Conservation (phyloP, 2,888 invertebrate genomes). For the Erebia aethiops region DNA sequence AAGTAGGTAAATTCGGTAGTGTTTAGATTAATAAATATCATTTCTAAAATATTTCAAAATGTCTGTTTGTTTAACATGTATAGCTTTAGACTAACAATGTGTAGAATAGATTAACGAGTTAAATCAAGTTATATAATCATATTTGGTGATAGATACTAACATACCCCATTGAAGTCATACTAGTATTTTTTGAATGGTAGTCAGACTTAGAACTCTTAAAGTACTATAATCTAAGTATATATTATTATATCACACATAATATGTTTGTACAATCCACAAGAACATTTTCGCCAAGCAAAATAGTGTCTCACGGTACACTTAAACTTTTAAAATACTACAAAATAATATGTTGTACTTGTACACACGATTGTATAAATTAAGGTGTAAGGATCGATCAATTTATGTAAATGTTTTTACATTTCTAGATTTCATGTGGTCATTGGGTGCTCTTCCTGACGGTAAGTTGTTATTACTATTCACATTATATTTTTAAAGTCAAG, state of each 20-base stretch:
- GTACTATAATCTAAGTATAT: constrained; percentile 59
- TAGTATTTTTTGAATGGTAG: constrained; percentile 66
- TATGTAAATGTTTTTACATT: constrained; percentile 85
- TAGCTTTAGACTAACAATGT: constrained; percentile 81
- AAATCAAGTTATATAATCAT: constrained; percentile 57
- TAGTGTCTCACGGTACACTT: constrained; percentile 79
- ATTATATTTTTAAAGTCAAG: constrained; percentile 68
- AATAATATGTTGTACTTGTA: constrained; percentile 45
- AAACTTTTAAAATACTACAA: constrained; percentile 52
- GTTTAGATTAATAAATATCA: constrained; percentile 80
- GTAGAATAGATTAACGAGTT: constrained; percentile 79
- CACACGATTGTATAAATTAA: constrained; percentile 65
- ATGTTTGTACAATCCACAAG: constrained; percentile 61
- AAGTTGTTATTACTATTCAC: constrained; percentile 80
- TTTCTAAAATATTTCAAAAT: constrained; percentile 78
- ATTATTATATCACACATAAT: constrained; percentile 48
- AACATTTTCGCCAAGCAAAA: constrained; percentile 78
- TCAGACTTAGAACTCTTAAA: constrained; percentile 62
- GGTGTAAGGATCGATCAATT: constrained; percentile 79
- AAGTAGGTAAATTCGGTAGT: constrained; percentile 73
- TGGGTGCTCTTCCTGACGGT: constrained; percentile 99
- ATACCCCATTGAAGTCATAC: constrained; percentile 69
- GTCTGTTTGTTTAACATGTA: constrained; percentile 84
- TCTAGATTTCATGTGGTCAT: constrained; percentile 99
- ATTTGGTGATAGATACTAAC: constrained; percentile 69